phyloP scores from a whole-genome alignment of 2,113 vertebrate species.

The Brachyhypopomus gauderio region DNA sequence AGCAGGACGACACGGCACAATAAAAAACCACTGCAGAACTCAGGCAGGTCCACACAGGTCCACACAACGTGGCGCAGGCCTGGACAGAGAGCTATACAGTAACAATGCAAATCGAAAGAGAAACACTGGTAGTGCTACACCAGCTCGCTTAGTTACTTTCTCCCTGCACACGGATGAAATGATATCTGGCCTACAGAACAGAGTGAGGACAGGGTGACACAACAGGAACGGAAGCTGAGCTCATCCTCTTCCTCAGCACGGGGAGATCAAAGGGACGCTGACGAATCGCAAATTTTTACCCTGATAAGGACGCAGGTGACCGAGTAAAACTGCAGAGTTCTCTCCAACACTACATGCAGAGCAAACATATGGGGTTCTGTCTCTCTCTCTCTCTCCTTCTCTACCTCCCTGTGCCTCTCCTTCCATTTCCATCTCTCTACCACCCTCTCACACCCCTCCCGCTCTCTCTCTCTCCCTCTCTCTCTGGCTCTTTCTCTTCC shows the following conservation, averaged over 20 bases:
- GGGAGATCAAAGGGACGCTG: constrained; percentile 24
- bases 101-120: no score
- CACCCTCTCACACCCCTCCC: no score
- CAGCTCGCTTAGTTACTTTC: no score
- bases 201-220: constrained; percentile 6
- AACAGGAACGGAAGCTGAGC: constrained; percentile 13
- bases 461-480: background rate
- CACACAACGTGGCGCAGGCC: no score
- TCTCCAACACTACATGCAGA: constrained; percentile 13
- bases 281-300: constrained; percentile 19
- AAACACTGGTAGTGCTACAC: no score
- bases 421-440: no score
- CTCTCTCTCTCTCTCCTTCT: background rate
- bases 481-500: background rate
- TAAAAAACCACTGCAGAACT: background rate
- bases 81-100: no score
- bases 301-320: constrained; percentile 14
- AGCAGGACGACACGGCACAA: background rate
- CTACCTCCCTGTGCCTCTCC: background rate
- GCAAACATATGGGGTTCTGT: background rate
- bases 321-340: constrained; percentile 9
- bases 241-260: constrained; percentile 16
- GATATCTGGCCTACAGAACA: background rate
- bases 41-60: no score
- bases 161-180: no score